Base-by-base conservation (phyloP, 2,888 invertebrate species). In the Adela reaumurella region DNA sequence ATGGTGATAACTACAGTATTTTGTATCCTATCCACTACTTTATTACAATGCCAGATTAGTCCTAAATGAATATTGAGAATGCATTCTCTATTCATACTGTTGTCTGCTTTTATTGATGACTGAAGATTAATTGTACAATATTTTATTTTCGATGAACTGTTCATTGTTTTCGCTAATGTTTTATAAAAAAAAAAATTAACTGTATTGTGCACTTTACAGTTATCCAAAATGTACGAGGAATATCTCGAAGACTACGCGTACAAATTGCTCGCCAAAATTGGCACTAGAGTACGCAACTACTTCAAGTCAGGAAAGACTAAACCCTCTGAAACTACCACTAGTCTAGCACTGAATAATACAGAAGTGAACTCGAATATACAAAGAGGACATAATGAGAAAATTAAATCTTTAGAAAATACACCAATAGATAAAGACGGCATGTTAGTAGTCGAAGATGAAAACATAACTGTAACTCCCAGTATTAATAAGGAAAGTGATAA, bases 181-280 rank as follows among this genome's bases (percentile, higher is more conserved):
- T n/a, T n/a, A n/a, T n/a, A n/a, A n/a, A n/a, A n/a, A n/a, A n/a
- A n/a, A n/a, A n/a, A n/a, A n/a, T n/a, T n/a, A n/a, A n/a, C n/a
- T n/a, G n/a, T n/a, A n/a, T n/a, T n/a, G n/a, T n/a, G n/a, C n/a
- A n/a, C n/a, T n/a, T n/a, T n/a, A n/a, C 69, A 89, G 85, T 64
- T 92, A 14, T 87, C 87, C 4, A 86, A 84, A 70, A 85, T 88
- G 82, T 89, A 87, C 46, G 89, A 90, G 68, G 88, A 89, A 59
- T 87, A 86, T 60, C 68, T 90, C 46, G 88, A 90, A 65, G 84
- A 85, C 58, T 71, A 83, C 51, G 64, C 83, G 8, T 78, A 83
- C 57, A 74, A 66, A 57, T 57, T 77, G 43, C 64, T 80, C 57
- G 69, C 81, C 0, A 78, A 70, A 62, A 51, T 74, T 17, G 71